Evolutionary conservation across 2,113 vertebrate genomes (phyloP).

Genomic region (Pseudorhombus dupliciocellatus): DNA sequence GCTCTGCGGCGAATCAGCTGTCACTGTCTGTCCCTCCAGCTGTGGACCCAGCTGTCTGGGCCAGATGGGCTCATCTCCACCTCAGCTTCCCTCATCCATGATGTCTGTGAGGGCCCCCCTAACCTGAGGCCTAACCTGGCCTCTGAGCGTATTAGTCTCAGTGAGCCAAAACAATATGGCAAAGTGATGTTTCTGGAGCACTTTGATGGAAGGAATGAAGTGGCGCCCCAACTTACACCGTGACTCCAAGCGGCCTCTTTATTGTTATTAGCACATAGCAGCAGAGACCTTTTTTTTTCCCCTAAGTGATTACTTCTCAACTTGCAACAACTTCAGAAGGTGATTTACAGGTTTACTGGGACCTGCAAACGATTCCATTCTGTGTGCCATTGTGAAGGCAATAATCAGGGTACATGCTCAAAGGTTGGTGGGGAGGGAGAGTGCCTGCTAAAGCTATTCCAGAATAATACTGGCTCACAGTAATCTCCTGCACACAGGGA

Average conservation of each 20-base stretch:
- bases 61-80: constrained; percentile 73
- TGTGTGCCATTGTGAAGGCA: constrained; percentile 60
- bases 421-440: constrained; percentile 67
- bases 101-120: constrained; percentile 43
- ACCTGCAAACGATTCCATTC: constrained; percentile 54
- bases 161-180: constrained; percentile 36
- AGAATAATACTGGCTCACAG: constrained; percentile 69
- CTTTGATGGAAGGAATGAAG: constrained; percentile 9
- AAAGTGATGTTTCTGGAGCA: constrained; percentile 15
- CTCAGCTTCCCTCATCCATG: constrained; percentile 44
- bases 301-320: constrained; percentile 34
- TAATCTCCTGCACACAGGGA: constrained; percentile 74
- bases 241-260: constrained; percentile 13
- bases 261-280: constrained; percentile 5
- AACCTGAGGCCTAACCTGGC: constrained; percentile 49
- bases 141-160: constrained; percentile 8
- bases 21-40: constrained; percentile 76
- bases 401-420: constrained; percentile 65
- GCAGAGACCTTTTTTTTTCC: constrained; percentile 20
- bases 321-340: constrained; percentile 24
- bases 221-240: neutral
- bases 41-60: constrained; percentile 74
- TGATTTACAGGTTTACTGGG: constrained; percentile 62
- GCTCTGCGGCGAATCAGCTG: constrained; percentile 67
- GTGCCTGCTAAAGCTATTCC: constrained; percentile 63